Conservation (phyloP, 2,797 vertebrate species). For the Lepilemur ruficaudatus region DNA sequence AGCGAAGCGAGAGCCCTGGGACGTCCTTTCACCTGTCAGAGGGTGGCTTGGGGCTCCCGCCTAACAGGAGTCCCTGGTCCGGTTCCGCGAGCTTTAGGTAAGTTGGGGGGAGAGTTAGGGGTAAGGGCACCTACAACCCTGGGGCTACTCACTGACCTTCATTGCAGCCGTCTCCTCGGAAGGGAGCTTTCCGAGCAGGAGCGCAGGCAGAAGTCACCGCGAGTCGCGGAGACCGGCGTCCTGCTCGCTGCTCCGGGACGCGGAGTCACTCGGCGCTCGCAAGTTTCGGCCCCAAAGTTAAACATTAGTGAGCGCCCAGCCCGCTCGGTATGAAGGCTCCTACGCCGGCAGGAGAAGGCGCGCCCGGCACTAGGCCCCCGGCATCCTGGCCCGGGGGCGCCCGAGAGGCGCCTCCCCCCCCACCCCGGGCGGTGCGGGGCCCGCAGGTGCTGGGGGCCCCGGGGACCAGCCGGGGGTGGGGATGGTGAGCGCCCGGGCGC, state of each 20-base stretch:
- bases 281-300: constrained; percentile 66
- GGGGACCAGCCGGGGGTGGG: neutral
- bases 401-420: neutral
- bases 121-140: neutral
- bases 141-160: constrained; percentile 76
- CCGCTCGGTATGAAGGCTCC: neutral
- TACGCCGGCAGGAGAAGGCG: neutral
- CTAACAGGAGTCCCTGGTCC: neutral
- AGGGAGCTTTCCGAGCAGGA: neutral
- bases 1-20: neutral
- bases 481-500: too few species aligned
- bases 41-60: neutral
- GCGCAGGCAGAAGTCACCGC: constrained; percentile 37
- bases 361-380: neutral
- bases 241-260: neutral
- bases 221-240: neutral
- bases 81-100: neutral
- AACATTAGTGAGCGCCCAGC: constrained; percentile 70
- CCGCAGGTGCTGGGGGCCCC: neutral
- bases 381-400: neutral
- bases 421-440: neutral
- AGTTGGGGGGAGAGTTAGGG: neutral
- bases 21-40: constrained; percentile 60
- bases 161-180: constrained; percentile 48
- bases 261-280: constrained; percentile 18